Evolutionary conservation across 2,888 invertebrate species (phyloP).

Genomic region (Limenitis camilla): DNA sequence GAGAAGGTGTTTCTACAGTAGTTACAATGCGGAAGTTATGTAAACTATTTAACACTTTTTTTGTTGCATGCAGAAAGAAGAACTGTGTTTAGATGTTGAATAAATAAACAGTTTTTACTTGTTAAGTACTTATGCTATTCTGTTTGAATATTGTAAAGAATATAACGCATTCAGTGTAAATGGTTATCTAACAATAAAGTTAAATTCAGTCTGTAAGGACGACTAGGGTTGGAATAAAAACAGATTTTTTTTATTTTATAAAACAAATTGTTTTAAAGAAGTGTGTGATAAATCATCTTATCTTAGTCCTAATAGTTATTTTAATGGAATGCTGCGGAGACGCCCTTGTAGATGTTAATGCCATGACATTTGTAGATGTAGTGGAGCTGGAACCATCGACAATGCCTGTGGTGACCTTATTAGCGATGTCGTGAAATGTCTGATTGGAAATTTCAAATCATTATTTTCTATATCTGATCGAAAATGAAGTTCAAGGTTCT

Average conservation of each 20-base stretch:
- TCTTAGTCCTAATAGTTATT: conserved; percentile 6
- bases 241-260: no score
- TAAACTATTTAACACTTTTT: neutral
- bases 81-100: neutral
- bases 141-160: neutral
- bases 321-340: conserved; percentile 28
- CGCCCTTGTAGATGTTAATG: conserved; percentile 51
- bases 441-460: conserved; percentile 26
- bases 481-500: conserved; percentile 13
- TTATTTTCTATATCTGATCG: conserved; percentile 8
- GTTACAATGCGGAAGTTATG: conserved; percentile 9
- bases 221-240: no score
- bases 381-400: conserved; percentile 29
- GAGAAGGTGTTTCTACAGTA: neutral
- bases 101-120: neutral
- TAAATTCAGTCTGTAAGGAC: no score
- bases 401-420: conserved; percentile 43
- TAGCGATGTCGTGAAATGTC: conserved; percentile 45
- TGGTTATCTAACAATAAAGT: no score
- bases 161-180: no score
- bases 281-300: no score
- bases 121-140: neutral
- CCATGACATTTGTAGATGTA: conserved; percentile 48
- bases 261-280: no score
- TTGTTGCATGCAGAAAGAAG: neutral